Base-by-base conservation (phyloP, 2,888 invertebrate species). In the Euspilapteryx auroguttella region DNA sequence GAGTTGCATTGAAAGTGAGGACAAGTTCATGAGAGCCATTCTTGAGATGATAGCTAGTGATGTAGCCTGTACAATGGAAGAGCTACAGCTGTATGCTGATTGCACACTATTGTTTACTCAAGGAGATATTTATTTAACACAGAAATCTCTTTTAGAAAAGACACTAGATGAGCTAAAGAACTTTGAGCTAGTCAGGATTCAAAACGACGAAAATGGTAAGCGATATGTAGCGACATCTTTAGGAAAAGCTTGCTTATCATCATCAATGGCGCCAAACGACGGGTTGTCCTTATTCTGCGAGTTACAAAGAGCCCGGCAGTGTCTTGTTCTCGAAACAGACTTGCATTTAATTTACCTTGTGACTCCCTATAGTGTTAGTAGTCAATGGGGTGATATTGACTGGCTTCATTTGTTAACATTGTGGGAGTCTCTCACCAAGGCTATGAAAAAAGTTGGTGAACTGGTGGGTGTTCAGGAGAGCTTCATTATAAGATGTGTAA, bases 301-400 rank as follows among this genome's bases (percentile, higher is more conserved):
- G 58, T 61, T 99, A 14, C 88, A 93, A 55, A 88, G 86, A 56
- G 94, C 97, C 1, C 79, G 94, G 6, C 86, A 88, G 42, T 89
- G 90, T 48, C 87, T 99, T 50, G 94, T 94, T 0, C 66, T 99
- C 8, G 94, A 96, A 53, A 92, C 90, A 30, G 98, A 99, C 46
- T 78, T 99, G 2, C 98, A 99, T 63, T 82, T 97, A 22, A 84
- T 99, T 26, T 99, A 97, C 61, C 76, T 95, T 45, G 96, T 96
- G 22, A 98, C 97, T 2, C 98, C 98, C 1, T 88, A 93, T 36
- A 93, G 89, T 55, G 85, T 91, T 14, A 86, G 89, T 42, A 85
- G 85, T 47, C 87, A 91, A 33, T 82, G 87, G 79, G 79, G 81
- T 32, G 79, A 86, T 45, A 76, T 94, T 26, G 92, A 97, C 49